Evolutionary conservation across 2,113 vertebrate species (phyloP).

Genomic region (Lonchura striata): DNA sequence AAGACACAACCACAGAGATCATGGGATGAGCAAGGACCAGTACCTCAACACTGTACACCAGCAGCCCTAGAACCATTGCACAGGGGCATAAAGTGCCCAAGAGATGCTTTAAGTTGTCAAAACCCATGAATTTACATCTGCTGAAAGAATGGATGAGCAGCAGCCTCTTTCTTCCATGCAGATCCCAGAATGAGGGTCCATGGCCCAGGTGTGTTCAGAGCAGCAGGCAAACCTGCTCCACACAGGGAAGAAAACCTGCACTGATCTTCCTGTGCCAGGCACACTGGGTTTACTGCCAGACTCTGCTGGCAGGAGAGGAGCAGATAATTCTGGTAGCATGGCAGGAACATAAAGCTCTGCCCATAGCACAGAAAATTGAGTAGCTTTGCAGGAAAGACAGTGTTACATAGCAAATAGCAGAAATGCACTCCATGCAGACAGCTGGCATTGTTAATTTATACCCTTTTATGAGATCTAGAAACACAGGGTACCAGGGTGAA

Average conservation of each 20-base stretch:
- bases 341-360: neutral
- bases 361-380: neutral
- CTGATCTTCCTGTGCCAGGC: neutral
- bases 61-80: neutral
- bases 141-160: neutral
- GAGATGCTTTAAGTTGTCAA: neutral
- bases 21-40: neutral
- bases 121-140: neutral
- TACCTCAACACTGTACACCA: neutral
- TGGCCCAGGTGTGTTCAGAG: neutral
- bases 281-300: neutral
- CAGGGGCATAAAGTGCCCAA: neutral
- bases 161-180: neutral
- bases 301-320: neutral
- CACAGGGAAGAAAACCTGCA: neutral
- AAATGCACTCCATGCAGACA: neutral
- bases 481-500: neutral
- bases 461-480: neutral
- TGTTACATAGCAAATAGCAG: neutral
- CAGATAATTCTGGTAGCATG: conserved; percentile 15
- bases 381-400: neutral
- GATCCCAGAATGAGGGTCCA: neutral
- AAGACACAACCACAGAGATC: neutral
- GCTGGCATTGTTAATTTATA: neutral
- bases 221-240: neutral